Percentiles rank a stretch among this genome's conserved stretches.
Conservation (phyloP, 2,113 vertebrate genomes). For the Melospiza georgiana region DNA sequence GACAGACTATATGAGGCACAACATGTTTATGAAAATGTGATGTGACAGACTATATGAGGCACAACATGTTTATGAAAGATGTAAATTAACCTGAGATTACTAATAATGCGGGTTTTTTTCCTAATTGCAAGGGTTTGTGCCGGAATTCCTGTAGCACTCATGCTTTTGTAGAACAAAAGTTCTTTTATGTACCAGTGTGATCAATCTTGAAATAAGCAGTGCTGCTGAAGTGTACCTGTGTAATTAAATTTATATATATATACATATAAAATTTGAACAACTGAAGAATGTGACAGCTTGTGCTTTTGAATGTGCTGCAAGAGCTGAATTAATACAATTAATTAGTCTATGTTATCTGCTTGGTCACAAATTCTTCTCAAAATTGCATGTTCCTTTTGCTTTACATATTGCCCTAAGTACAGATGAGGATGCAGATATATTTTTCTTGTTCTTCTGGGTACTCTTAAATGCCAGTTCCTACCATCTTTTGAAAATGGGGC, state of each 20-base stretch:
- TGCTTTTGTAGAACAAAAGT: background rate
- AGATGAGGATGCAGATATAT: background rate
- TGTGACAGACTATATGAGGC: background rate
- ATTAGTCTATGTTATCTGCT: background rate
- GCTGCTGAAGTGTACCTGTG: background rate
- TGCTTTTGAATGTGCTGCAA: background rate
- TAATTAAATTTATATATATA: background rate
- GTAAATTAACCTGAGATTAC: background rate
- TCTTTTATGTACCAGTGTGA: background rate
- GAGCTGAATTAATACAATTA: background rate
- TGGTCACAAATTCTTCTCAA: background rate
- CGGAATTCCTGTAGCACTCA: background rate
- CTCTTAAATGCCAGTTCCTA: background rate
- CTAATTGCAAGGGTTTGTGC: background rate
- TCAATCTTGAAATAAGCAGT: background rate
- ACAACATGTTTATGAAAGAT: background rate
- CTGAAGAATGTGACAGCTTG: background rate
- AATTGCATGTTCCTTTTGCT: background rate
- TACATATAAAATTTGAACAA: background rate
- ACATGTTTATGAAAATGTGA: too few relatives aligned
- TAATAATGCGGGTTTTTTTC: background rate
- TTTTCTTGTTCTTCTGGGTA: background rate
- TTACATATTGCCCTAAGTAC: background rate
- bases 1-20: background rate
- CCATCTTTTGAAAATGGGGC: background rate